Percentiles rank a stretch among this genome's conserved stretches.
phyloP scores from a whole-genome alignment of 2,113 vertebrate genomes.

The Xerus inauris region DNA sequence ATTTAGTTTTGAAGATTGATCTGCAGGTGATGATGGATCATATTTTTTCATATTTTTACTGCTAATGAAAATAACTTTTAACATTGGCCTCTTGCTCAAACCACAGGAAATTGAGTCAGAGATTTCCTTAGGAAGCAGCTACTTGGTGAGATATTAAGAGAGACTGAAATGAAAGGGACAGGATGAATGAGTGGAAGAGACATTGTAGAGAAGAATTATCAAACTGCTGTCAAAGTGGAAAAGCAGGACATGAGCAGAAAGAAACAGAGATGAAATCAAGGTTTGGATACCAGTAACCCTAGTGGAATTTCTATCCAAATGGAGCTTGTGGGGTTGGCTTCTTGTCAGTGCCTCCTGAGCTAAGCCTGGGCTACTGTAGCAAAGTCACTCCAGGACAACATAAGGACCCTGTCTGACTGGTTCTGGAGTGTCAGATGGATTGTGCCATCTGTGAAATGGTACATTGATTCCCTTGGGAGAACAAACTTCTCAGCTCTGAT shows the following conservation, averaged over 20 bases:
- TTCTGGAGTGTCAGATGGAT: not conserved
- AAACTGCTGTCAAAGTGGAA: not conserved
- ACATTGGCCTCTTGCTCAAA: no score
- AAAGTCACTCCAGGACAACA: not conserved
- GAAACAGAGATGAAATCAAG: not conserved
- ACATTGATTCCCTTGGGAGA: not conserved
- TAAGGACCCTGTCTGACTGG: not conserved
- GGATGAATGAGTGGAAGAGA: not conserved
- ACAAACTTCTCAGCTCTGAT: not conserved
- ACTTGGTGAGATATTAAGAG: not conserved
- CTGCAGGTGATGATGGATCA: not conserved
- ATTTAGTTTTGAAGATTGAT: not conserved
- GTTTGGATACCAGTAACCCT: not conserved
- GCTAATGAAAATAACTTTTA: no score
- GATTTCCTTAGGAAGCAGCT: not conserved
- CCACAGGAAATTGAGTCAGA: not conserved
- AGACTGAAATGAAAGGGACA: not conserved
- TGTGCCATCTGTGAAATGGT: not conserved
- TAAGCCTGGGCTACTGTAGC: not conserved
- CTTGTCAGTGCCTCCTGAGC: rapidly evolving
- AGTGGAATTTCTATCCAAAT: not conserved
- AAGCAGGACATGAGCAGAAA: not conserved
- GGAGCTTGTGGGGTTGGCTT: not conserved
- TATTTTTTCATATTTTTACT: no score
- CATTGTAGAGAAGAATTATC: not conserved